phyloP scores from a whole-genome alignment of 2,888 invertebrate species.

The Sinotaia quadrata region DNA sequence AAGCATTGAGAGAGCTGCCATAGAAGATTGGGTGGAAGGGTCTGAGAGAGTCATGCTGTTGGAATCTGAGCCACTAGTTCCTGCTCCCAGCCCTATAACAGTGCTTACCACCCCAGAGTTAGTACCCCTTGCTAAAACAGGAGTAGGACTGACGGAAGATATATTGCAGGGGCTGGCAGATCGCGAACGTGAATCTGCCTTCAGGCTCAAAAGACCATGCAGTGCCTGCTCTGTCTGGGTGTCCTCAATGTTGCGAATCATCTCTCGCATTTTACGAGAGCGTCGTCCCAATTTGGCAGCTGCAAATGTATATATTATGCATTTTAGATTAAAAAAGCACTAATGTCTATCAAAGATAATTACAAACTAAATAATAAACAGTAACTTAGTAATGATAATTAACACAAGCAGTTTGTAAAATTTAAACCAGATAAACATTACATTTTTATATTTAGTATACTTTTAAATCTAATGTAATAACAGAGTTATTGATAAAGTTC shows the following conservation, averaged over 20 bases:
- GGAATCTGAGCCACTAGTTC: neutral
- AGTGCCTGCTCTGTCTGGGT: conserved; percentile 71
- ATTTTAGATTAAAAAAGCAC: no score
- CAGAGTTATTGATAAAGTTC: no score
- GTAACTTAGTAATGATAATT: no score
- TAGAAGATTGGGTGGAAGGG: conserved; percentile 53
- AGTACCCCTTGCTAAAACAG: neutral
- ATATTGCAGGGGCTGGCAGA: conserved; percentile 39
- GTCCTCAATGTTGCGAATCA: conserved; percentile 71
- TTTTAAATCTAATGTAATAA: no score
- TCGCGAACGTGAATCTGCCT: conserved; percentile 43
- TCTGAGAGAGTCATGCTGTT: conserved; percentile 21
- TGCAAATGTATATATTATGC: no score
- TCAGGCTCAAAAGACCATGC: conserved; percentile 70
- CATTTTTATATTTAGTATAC: no score
- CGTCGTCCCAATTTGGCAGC: conserved; percentile 71
- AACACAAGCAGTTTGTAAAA: no score
- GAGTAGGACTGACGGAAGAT: conserved; percentile 45
- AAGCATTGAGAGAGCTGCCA: conserved; percentile 59
- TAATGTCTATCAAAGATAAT: no score
- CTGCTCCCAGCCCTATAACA: neutral
- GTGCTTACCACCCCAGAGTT: neutral
- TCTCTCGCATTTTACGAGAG: conserved; percentile 70
- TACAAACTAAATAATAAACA: no score
- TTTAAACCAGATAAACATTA: no score